phyloP scores from a whole-genome alignment of 2,888 invertebrate species.

The Nebria brevicollis region DNA sequence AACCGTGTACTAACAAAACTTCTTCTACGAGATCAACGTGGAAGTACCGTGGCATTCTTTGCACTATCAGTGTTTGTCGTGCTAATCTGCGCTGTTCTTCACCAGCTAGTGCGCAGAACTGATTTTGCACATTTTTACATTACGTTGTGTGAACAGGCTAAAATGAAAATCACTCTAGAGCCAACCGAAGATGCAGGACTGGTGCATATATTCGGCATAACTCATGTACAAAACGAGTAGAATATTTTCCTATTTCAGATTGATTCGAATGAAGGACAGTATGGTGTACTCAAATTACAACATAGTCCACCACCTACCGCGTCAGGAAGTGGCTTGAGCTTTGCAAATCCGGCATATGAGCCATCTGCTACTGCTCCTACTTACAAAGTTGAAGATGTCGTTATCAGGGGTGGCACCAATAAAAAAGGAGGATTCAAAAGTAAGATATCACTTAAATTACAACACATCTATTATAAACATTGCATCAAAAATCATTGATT shows the following conservation, averaged over 20 bases:
- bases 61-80: conserved; percentile 81
- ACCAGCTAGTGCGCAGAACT: conserved; percentile 80
- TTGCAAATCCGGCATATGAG: conserved; percentile 86
- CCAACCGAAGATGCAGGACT: conserved; percentile 86
- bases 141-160: conserved; percentile 76
- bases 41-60: conserved; percentile 90
- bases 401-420: conserved; percentile 70
- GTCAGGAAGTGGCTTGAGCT: conserved; percentile 75
- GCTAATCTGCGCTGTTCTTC: conserved; percentile 79
- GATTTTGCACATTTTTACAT: conserved; percentile 87
- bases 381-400: conserved; percentile 82
- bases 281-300: conserved; percentile 81
- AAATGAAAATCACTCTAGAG: conserved; percentile 81
- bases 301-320: conserved; percentile 70
- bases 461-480: neutral
- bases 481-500: no score
- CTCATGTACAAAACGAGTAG: conserved; percentile 27
- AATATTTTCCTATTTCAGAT: conserved; percentile 62
- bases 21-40: conserved; percentile 77
- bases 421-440: conserved; percentile 53
- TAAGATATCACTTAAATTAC: neutral
- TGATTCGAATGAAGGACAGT: conserved; percentile 73
- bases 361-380: conserved; percentile 72
- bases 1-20: conserved; percentile 87
- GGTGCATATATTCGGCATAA: conserved; percentile 62